Conservation (phyloP, 2,797 vertebrate species). For the Lepilemur ruficaudatus region DNA sequence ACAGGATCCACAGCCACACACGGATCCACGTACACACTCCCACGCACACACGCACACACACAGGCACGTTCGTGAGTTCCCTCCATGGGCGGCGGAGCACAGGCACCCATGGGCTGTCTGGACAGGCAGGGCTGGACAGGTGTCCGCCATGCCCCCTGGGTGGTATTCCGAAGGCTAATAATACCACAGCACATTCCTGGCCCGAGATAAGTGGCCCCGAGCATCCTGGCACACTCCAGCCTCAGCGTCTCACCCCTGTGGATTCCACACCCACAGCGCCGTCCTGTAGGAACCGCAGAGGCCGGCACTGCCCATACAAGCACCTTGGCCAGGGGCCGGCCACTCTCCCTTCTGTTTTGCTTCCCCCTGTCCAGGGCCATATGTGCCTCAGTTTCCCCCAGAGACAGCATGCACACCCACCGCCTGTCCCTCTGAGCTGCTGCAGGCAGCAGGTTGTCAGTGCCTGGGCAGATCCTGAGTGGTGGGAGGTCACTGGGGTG, state of each 20-base stretch:
- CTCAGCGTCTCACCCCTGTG: conserved; percentile 47
- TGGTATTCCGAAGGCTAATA: conserved; percentile 70
- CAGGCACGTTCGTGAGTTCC: neutral
- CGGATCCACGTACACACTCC: neutral
- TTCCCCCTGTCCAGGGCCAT: neutral
- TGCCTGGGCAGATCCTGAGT: neutral
- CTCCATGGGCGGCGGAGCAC: neutral
- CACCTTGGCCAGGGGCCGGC: conserved; percentile 7
- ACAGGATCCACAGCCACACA: neutral
- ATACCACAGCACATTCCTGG: conserved; percentile 71
- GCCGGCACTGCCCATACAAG: neutral
- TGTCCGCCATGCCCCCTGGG: conserved; percentile 42
- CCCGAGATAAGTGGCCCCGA: conserved; percentile 74
- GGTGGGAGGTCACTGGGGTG: too few species aligned
- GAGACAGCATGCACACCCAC: neutral
- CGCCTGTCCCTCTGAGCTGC: neutral
- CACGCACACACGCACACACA: too few species aligned
- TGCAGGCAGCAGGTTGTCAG: neutral
- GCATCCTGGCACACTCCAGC: conserved; percentile 69
- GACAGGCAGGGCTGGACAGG: conserved; percentile 69
- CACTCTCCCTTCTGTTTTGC: neutral
- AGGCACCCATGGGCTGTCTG: conserved; percentile 48
- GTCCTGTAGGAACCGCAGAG: neutral
- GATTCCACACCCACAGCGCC: conserved; percentile 64
- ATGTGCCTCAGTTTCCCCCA: neutral